These are phyloP conservation scores for Phorcus lineatus DNA, from an alignment of 2,888 invertebrate genomes.

Conservation along the genomic window DNA sequence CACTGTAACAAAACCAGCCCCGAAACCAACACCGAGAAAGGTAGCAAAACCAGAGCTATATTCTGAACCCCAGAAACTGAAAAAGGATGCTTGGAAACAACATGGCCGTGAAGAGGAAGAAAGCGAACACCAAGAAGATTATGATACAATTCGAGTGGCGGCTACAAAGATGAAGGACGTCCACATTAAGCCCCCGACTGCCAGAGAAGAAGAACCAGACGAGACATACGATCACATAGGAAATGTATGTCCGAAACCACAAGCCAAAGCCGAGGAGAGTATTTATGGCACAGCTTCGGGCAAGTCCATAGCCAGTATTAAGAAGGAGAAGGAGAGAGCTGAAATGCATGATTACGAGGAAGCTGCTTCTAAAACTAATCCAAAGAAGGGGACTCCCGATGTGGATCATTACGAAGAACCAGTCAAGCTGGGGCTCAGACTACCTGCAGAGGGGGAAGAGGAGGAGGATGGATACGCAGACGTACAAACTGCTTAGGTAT, in stretches of 20 bases:
- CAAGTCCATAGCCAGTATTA: neutral
- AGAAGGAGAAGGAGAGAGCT: neutral
- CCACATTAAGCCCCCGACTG: neutral
- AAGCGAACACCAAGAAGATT: constrained; percentile 44
- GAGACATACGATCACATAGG: constrained; percentile 28
- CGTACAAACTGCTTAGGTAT: neutral
- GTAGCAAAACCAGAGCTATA: constrained; percentile 29
- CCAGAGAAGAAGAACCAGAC: neutral
- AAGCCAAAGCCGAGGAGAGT: neutral
- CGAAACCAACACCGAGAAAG: neutral
- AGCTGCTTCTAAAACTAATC: neutral
- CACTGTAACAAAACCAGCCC: neutral
- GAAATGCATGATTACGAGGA: neutral
- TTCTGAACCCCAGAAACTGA: constrained; percentile 35
- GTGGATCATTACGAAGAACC: neutral
- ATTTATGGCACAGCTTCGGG: constrained; percentile 36
- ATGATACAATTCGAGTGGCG: constrained; percentile 29
- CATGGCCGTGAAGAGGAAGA: constrained; percentile 39
- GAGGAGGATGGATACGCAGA: neutral
- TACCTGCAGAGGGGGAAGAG: neutral
- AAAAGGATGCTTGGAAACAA: constrained; percentile 48
- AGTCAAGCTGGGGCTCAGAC: neutral
- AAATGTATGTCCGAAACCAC: neutral
- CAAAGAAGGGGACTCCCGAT: neutral
- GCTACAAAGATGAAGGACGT: neutral